Conservation (phyloP, 2,113 vertebrate genomes). For the Onychostoma macrolepis region DNA sequence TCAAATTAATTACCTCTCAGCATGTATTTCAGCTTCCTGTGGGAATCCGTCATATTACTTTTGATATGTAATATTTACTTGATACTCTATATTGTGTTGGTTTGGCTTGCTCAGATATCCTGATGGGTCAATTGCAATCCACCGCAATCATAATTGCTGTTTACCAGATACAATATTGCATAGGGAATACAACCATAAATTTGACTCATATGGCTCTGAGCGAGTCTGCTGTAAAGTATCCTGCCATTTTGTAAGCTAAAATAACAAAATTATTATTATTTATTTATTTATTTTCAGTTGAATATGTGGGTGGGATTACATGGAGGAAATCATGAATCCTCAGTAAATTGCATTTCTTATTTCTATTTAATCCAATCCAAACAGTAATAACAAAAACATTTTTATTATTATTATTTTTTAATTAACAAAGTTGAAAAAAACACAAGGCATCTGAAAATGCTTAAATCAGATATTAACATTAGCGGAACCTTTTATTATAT, state of each 20-base stretch:
- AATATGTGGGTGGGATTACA: not conserved
- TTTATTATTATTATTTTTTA: no score
- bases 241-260: not conserved
- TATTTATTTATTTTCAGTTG: not conserved
- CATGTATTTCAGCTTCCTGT: not conserved
- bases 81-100: not conserved
- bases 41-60: not conserved
- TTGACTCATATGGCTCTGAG: not conserved
- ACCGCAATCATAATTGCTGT: not conserved
- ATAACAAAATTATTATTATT: not conserved
- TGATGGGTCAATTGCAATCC: not conserved
- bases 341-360: not conserved
- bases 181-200: not conserved
- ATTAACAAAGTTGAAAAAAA: not conserved
- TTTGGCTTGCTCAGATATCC: not conserved
- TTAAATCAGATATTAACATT: no score
- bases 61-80: not conserved
- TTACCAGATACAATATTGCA: not conserved
- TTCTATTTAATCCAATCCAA: not conserved
- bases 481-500: no score
- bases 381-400: not conserved
- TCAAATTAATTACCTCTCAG: slow-evolving; percentile 11
- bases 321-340: not conserved
- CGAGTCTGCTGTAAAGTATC: not conserved
- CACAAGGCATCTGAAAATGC: not conserved